Conservation (phyloP, 2,113 vertebrate species). For the Plectropomus leopardus region DNA sequence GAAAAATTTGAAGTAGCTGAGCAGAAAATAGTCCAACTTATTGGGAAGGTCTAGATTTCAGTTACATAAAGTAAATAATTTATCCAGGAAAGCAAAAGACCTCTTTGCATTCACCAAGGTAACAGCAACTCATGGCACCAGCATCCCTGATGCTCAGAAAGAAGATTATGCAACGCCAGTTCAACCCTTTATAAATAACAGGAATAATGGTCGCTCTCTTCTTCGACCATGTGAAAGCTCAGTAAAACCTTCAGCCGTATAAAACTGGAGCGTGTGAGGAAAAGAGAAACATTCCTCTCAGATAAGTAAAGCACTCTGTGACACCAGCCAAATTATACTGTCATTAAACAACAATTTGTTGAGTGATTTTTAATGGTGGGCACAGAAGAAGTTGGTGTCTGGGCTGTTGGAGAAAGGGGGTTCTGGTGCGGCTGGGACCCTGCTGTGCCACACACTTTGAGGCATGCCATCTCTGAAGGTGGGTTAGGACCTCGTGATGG, state of each 20-base stretch:
- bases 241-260: slow-evolving; percentile 48
- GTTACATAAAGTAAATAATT: slow-evolving; percentile 66
- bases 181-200: slow-evolving; percentile 60
- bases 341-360: slow-evolving; percentile 63
- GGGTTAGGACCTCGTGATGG: slow-evolving; percentile 73
- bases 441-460: slow-evolving; percentile 65
- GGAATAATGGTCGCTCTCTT: slow-evolving; percentile 73
- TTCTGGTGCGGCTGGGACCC: slow-evolving; percentile 32
- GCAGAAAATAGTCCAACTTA: slow-evolving; percentile 12
- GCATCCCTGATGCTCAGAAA: slow-evolving; percentile 65
- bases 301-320: slow-evolving; percentile 28
- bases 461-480: slow-evolving; percentile 54
- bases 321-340: slow-evolving; percentile 54
- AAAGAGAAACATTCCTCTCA: slow-evolving; percentile 47
- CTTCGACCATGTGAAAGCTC: slow-evolving; percentile 62
- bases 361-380: slow-evolving; percentile 48
- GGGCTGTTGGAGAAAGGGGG: slow-evolving; percentile 24
- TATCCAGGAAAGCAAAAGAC: slow-evolving; percentile 48
- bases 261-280: slow-evolving; percentile 53
- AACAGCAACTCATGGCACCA: slow-evolving; percentile 67
- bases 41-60: slow-evolving; percentile 29
- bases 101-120: slow-evolving; percentile 76
- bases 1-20: slow-evolving; percentile 24
- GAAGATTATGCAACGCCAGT: slow-evolving; percentile 75
- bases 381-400: slow-evolving; percentile 24